Evolutionary conservation across 2,888 invertebrate species (phyloP).

Genomic region (Orthonevra nobilis): DNA sequence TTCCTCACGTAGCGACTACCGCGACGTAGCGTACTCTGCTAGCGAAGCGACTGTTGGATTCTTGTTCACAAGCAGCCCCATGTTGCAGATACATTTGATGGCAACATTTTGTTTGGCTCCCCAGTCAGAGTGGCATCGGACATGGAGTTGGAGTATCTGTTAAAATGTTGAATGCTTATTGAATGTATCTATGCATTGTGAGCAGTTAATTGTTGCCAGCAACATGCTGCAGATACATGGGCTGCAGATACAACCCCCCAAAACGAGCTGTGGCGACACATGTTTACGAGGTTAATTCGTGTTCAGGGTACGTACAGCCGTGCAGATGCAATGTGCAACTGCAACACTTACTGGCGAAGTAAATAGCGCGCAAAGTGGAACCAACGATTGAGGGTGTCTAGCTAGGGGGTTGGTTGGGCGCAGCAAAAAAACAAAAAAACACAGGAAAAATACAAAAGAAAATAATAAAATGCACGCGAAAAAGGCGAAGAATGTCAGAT

Average conservation of each 20-base stretch:
- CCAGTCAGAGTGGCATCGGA: slow-evolving; percentile 36
- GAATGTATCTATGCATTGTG: slow-evolving; percentile 42
- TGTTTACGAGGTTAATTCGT: slow-evolving; percentile 69
- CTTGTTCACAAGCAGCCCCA: slow-evolving; percentile 58
- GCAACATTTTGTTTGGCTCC: slow-evolving; percentile 42
- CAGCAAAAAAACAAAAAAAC: no score
- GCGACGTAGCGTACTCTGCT: no score
- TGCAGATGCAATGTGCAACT: slow-evolving; percentile 53
- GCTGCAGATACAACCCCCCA: slow-evolving; percentile 24
- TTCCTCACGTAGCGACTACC: slow-evolving; percentile 52
- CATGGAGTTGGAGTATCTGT: slow-evolving; percentile 25
- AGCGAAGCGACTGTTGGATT: no score
- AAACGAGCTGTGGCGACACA: slow-evolving; percentile 10
- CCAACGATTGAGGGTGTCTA: neutral
- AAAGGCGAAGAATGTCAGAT: slow-evolving; percentile 61
- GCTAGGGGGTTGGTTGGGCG: slow-evolving; percentile 11
- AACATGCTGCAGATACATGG: slow-evolving; percentile 40
- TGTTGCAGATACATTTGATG: slow-evolving; percentile 55
- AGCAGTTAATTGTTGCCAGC: slow-evolving; percentile 34
- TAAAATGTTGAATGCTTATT: neutral
- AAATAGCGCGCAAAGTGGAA: slow-evolving; percentile 9
- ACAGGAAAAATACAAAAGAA: no score
- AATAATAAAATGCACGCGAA: no score
- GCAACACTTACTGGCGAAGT: slow-evolving; percentile 41
- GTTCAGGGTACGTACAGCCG: slow-evolving; percentile 49